Base-by-base conservation (phyloP, 2,797 vertebrate genomes). In the Gymnothorax reevesii region DNA sequence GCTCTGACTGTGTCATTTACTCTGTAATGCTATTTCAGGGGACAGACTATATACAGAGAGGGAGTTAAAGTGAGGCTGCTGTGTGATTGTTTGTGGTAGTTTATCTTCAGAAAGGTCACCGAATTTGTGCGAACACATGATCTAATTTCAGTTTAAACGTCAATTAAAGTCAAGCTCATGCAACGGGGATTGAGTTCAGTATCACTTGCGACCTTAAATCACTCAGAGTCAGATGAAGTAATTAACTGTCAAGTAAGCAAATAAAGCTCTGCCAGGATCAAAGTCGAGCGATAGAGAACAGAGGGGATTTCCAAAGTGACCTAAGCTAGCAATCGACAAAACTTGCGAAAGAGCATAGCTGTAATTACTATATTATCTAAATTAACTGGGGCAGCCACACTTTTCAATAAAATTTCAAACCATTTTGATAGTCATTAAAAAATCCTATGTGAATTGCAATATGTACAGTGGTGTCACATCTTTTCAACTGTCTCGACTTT, bases 221-320 rank as follows among this genome's bases (percentile, higher is more conserved):
- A 75, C 33, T 42, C 75, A 22, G 71, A 87, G 89, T 89, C 91
- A 92, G 91, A 92, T 86, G 83, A 92, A 90, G 89, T 92, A 89
- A 93, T 94, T 92, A 92, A 89, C 89, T 89, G 88, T 91, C 90
- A 84, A 82, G 80, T 89, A 89, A 89, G 89, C 89, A 89, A 92
- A 91, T 82, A 83, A 87, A 91, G 94, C 87, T 25, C 86, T 87
- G 80, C 52, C 85, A 69, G 80, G 86, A 89, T 86, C 57, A 84
- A 89, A 90, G 87, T 82, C 82, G 87, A 13, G 85, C 86, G 73
- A 52, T 59, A 55, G 0, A 73, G 88, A 85, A 89, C 89, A 89
- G 88, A 86, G 82, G 77, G 85, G 87, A 17, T 54, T 42, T 54
- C 49, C 5, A 80, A 80, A 55, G 64, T 88, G 77, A 86, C 85